Conservation (phyloP, 2,797 vertebrate species). For the Alcedo atthis region DNA sequence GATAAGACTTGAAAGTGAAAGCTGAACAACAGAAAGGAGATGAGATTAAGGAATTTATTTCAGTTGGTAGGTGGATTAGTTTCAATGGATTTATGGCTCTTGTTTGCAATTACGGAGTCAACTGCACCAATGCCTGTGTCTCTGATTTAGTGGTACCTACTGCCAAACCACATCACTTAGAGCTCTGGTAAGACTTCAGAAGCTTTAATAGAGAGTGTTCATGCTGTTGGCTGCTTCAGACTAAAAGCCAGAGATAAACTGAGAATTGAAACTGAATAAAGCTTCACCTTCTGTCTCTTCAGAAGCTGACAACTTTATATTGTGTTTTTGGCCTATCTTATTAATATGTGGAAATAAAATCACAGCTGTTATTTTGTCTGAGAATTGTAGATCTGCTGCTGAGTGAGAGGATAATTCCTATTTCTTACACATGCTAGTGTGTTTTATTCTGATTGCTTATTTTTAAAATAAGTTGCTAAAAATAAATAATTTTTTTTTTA, state of each 20-base stretch:
- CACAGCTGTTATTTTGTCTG: slow-evolving; percentile 39
- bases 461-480: slow-evolving; percentile 42
- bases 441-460: slow-evolving; percentile 31
- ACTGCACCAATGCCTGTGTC: not conserved
- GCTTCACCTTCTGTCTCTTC: slow-evolving; percentile 17
- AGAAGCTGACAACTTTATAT: not conserved
- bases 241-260: not conserved
- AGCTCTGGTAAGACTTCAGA: slow-evolving; percentile 7
- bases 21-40: slow-evolving; percentile 29
- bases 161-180: slow-evolving; percentile 33
- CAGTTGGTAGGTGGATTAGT: slow-evolving; percentile 37
- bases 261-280: not conserved
- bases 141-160: slow-evolving; percentile 25
- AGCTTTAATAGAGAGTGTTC: not conserved
- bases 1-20: slow-evolving; percentile 68
- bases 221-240: not conserved
- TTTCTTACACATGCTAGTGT: not conserved
- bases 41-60: slow-evolving; percentile 50
- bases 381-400: not conserved
- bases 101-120: not conserved
- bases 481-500: slow-evolving; percentile 21
- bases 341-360: slow-evolving; percentile 28
- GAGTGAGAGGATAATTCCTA: not conserved
- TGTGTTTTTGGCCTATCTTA: not conserved
- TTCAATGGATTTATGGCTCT: slow-evolving; percentile 49